Evolutionary conservation across 2,113 vertebrate species (phyloP), one percentile per base, ranked within the genome.

Genomic region (Nerophis lumbriciformis): DNA sequence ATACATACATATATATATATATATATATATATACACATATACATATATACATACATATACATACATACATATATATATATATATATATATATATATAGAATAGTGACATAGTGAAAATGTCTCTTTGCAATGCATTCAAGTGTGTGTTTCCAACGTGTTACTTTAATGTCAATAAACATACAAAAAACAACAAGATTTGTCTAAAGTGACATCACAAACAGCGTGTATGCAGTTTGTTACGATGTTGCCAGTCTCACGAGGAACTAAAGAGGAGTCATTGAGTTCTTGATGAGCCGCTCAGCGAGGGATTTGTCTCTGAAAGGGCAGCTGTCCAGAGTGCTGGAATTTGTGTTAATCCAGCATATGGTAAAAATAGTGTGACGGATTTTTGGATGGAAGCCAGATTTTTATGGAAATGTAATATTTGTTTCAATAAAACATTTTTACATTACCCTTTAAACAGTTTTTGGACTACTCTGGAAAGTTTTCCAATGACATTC

Each of bases 301-400:
- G 85, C 79, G 10, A 45, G 42, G 86, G 85, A 88, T 87, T 89
- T 86, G 82, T 78, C 75, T 68, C 78, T 77, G 77, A 86, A 87
- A 85, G 85, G 83, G 85, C 84, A 90, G 85, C 85, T 88, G 83
- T 87, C 87, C 86, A 90, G 84, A 88, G 85, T 87, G 79, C 84
- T 87, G 87, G 55, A 90, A 88, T 85, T 85, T 81, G 80, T 86
- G 83, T 82, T 86, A 87, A 86, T 87, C 86, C 84, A 83, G 75
- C 82, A 88, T 86, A 89, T 85, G 84, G 81, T 87, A 81, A 83
- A 86, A 85, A 86, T 83, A 87, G 77, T 59, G 9, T 60, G 65
- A 63, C 77, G 81, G 81, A 81, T 83, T 28, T 84, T 85, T 73
- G 74, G 83, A 63, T 67, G 77, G 53, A 6, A 55, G 68, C 79